These are phyloP conservation scores for Pomacea maculata DNA, from an alignment of 1,140 invertebrate species.

Conservation along the genomic window DNA sequence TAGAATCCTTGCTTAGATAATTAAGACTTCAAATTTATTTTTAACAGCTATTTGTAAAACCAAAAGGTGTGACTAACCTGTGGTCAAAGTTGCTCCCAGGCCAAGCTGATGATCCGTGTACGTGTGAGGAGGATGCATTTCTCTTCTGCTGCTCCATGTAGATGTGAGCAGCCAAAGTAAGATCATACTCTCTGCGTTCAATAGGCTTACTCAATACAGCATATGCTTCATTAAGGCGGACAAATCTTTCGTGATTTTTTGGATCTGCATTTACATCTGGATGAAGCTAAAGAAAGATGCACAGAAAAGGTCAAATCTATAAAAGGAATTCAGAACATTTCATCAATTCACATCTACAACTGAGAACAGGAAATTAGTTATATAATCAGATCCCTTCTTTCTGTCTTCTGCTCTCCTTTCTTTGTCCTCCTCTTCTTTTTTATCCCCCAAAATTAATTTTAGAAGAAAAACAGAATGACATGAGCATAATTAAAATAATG, in stretches of 20 bases:
- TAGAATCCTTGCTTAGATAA: background rate
- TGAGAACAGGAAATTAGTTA: too few relatives aligned
- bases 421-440: too few relatives aligned
- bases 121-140: slow-evolving; percentile 10
- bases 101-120: slow-evolving; percentile 12
- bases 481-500: too few relatives aligned
- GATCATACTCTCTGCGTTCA: slow-evolving; percentile 70
- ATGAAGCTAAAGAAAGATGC: slow-evolving; percentile 66
- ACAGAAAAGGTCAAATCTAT: background rate
- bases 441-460: too few relatives aligned
- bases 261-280: slow-evolving; percentile 72
- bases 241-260: slow-evolving; percentile 69
- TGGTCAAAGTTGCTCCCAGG: slow-evolving; percentile 13
- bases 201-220: slow-evolving; percentile 70
- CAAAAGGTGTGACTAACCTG: background rate
- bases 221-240: slow-evolving; percentile 74
- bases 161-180: slow-evolving; percentile 24
- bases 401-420: too few relatives aligned
- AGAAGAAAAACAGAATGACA: too few relatives aligned
- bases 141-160: background rate
- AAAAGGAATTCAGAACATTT: slow-evolving; percentile 13
- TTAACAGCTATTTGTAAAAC: background rate
- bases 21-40: background rate
- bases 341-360: too few relatives aligned
- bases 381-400: too few relatives aligned